Conservation (phyloP, 2,888 invertebrate genomes). For the Ypsolopha sequella region DNA sequence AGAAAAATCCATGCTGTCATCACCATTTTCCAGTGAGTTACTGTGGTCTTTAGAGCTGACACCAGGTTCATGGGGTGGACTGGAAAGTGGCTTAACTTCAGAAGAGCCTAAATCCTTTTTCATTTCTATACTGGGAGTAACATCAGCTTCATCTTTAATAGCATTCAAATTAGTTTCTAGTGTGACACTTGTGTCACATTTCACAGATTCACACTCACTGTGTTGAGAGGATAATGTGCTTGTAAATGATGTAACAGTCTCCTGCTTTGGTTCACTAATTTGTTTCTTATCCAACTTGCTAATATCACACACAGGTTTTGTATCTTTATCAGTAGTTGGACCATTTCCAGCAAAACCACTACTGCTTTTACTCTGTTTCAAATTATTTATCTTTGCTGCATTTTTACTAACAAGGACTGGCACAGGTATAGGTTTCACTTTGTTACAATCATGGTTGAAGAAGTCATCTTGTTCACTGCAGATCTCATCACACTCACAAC, state of each 20-base stretch:
- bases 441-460: conserved; percentile 78
- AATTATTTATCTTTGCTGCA: conserved; percentile 40
- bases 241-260: conserved; percentile 27
- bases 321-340: conserved; percentile 30
- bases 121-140: conserved; percentile 34
- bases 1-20: conserved; percentile 40
- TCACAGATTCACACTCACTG: conserved; percentile 26
- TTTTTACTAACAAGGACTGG: conserved; percentile 61
- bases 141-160: conserved; percentile 25
- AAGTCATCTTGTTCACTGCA: conserved; percentile 83
- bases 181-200: conserved; percentile 39
- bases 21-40: conserved; percentile 37
- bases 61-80: conserved; percentile 23
- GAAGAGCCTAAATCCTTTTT: conserved; percentile 35
- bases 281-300: conserved; percentile 34
- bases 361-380: conserved; percentile 33
- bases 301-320: conserved; percentile 19
- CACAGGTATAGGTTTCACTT: conserved; percentile 60
- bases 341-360: conserved; percentile 41
- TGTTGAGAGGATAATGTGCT: conserved; percentile 25
- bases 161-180: conserved; percentile 30
- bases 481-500: conserved; percentile 84
- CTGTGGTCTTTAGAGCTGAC: conserved; percentile 21
- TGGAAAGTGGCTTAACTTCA: conserved; percentile 25
- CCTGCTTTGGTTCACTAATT: conserved; percentile 29